Evolutionary conservation across 2,797 vertebrate genomes (phyloP), one percentile per base, ranked within the genome.

Genomic region (Hoplostethus atlanticus): DNA sequence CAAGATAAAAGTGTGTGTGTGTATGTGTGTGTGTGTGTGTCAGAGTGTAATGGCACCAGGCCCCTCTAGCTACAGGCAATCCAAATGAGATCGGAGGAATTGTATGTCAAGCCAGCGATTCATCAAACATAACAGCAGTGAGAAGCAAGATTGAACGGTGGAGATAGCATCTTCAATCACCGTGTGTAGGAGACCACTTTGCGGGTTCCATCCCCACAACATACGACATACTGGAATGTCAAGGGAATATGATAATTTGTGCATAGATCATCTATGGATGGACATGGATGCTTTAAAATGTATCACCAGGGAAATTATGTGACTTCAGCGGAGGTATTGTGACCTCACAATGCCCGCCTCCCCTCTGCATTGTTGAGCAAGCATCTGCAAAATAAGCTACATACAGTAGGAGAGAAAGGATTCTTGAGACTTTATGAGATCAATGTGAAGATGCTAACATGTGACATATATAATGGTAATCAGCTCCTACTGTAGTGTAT

Each of bases 31-130:
- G 52, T 78, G 71, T 46, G 55, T 53, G 52, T 78, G 71, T 46
- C 25, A 52, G 44, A 67, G 68, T 64, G 54, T 87, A 82, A 87
- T 86, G 87, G 77, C 8, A 67, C 74, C 68, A 74, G 58, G 76
- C 76, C 79, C 28, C 70, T 81, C 78, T 7, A 60, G 87, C 81
- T 84, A 76, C 64, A 88, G 81, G 81, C 80, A 77, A 85, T 89
- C 81, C 84, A 89, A 88, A 90, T 86, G 83, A 87, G 86, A 90
- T 90, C 86, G 86, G 78, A 83, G 73, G 71, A 84, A 84, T 69
- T 83, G 77, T 71, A 81, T 84, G 86, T 88, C 84, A 88, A 84
- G 80, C 71, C 79, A 69, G 84, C 88, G 88, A 86, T 91, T 90
- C 80, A 83, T 92, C 89, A 91, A 82, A 84, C 67, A 78, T 76